These are phyloP conservation scores for Chunga burmeisteri DNA, from an alignment of 2,113 vertebrate species.

Conservation along the genomic window DNA sequence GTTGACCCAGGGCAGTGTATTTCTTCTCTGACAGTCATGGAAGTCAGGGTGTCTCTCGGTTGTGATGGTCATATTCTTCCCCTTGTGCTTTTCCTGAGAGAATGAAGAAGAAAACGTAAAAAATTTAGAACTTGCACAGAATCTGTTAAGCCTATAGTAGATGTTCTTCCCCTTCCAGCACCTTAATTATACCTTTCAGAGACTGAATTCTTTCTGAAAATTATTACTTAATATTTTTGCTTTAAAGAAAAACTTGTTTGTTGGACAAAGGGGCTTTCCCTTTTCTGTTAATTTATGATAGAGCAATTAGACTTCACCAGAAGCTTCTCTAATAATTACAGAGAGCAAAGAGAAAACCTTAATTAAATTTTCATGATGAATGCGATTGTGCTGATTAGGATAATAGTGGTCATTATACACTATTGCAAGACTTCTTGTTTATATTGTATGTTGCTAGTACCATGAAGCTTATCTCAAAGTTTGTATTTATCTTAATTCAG, in stretches of 20 bases:
- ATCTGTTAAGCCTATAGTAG: not conserved
- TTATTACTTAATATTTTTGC: not conserved
- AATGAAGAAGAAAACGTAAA: not conserved
- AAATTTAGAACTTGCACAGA: not conserved
- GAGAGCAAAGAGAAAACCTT: slow-evolving; percentile 27
- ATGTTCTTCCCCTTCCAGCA: not conserved
- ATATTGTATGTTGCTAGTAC: not conserved
- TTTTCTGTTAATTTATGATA: not conserved
- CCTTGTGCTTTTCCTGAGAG: not conserved
- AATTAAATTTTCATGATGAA: slow-evolving; percentile 32
- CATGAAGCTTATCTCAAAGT: not conserved
- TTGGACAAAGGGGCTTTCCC: not conserved
- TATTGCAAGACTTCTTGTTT: not conserved
- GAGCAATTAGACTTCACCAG: slow-evolving; percentile 11
- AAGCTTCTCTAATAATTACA: slow-evolving; percentile 15
- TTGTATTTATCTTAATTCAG: not conserved
- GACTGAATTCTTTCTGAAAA: not conserved
- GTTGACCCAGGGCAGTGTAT: not conserved
- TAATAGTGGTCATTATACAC: slow-evolving; percentile 22
- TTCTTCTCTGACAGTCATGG: not conserved
- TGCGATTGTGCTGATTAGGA: not conserved
- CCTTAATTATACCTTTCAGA: not conserved
- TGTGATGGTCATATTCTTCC: not conserved
- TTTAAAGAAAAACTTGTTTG: not conserved
- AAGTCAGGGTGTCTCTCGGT: not conserved